phyloP scores from a whole-genome alignment of 2,797 vertebrate species.

The Falco peregrinus region DNA sequence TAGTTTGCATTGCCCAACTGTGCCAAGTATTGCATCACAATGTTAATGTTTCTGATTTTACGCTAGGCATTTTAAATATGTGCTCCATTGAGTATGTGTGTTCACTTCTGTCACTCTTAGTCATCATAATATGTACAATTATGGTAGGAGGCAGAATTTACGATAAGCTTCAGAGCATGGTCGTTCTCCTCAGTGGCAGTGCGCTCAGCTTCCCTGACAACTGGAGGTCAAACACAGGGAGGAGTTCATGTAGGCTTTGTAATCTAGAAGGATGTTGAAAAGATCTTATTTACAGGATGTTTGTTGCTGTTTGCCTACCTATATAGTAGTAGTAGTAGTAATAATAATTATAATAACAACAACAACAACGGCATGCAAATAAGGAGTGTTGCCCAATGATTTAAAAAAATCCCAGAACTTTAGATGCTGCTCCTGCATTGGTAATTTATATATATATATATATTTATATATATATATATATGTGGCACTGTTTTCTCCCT shows the following conservation, averaged over 20 bases:
- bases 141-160: not conserved
- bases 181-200: not conserved
- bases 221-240: not conserved
- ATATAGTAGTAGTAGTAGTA: too few relatives aligned
- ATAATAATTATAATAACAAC: too few relatives aligned
- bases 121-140: not conserved
- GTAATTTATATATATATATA: not conserved
- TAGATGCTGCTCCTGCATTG: not conserved
- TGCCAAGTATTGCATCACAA: not conserved
- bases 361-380: not conserved
- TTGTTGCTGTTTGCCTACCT: not conserved
- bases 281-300: not conserved
- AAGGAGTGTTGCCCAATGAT: not conserved
- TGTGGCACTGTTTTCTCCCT: not conserved
- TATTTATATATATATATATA: not conserved
- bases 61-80: not conserved
- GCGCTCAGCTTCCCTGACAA: not conserved
- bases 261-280: not conserved
- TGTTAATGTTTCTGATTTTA: not conserved
- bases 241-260: not conserved
- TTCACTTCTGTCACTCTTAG: not conserved
- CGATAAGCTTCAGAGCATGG: accelerated
- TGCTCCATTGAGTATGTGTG: not conserved
- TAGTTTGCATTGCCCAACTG: not conserved
- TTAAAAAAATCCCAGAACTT: not conserved